Base-by-base conservation (phyloP, 2,797 vertebrate species). In the Knipowitschia caucasica region DNA sequence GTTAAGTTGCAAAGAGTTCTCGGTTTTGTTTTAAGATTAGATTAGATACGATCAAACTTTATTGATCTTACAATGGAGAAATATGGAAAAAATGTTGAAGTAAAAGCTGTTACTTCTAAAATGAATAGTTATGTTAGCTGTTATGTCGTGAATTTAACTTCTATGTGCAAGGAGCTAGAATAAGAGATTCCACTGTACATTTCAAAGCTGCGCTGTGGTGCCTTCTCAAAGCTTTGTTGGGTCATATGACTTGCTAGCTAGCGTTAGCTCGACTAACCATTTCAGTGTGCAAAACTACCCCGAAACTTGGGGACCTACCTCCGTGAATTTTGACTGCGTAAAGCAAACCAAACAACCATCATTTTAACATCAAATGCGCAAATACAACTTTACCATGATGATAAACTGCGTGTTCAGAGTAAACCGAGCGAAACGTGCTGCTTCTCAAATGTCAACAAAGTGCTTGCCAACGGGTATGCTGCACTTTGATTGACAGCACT, bases 391-490 rank as follows among this genome's bases (percentile, higher is more conserved):
- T 76, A 86, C 84, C 84, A 86, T 86, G 66, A 53, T 6, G 65
- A 46, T 7, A 0, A 34, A 12, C 0, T 7, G 30, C 14, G 52
- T 1, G 15, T 20, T 10, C 4, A 1, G 2, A 0, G n/a, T 2
- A 26, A 59, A 31, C 2, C n/a, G 40, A 55, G 31, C 17, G 1
- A 5, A 3, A 7, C 39, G 24, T 42, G 21, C 58, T 50, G 36
- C 1, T 52, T 15, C 4, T 31, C 26, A 5, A 43, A 57, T 53
- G 73, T 81, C 70, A 84, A 86, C 80, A 83, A 79, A 64, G 42
- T 54, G 7, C 0, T 8, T 17, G 55, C 11, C 62, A 66, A 69
- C 57, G 38, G 56, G 7, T 50, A 3, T 2, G 4, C 40, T 18
- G 20, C 17, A 55, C 1, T 2, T 36, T 17, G 39, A 71, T 3